Evolutionary conservation across 2,113 vertebrate species (phyloP), one percentile per base, ranked within the genome.

Genomic region (Plecturocebus donacophilus): DNA sequence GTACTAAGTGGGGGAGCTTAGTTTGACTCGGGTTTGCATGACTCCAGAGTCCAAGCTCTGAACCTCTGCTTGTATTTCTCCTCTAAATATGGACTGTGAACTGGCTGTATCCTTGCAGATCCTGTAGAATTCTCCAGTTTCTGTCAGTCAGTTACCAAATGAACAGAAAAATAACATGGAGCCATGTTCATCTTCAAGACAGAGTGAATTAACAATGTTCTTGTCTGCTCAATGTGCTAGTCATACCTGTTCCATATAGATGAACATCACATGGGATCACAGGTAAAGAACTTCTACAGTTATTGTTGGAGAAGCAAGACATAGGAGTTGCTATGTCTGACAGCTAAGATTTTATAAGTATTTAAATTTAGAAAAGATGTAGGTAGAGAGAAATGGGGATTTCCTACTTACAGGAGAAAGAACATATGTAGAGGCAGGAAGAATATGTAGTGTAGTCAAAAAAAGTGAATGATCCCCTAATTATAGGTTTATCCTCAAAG

Each of bases 61-160:
- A 96, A 87, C 10, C 58, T 84, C n/a, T 66, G 10, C n/a, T 87
- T n/a, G 11, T 56, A 45, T 35, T 90, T 77, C 6, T n/a, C 49
- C 21, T 80, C 71, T 52, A 45, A 81, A 92, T 76, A 35, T 45
- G 20, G 47, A 6, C 54, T 19, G 10, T 47, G 47, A 66, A 19
- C 23, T 86, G 16, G 1, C 0, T 42, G n/a, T 54, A 38, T 66
- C 6, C 9, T n/a, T 49, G 17, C 6, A 89, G 17, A n/a, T 38
- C 66, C 58, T n/a, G 58, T 58, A 21, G 21, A 91, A 79, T 87
- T 92, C 35, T 97, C n/a, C 30, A 80, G 64, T 82, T 94, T 87
- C 23, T 79, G 25, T 49, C 38, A 77, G 25, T 64, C 32, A 87
- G 20, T 87, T 85, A 93, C 56, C n/a, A 76, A 90, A 70, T 61